Evolutionary conservation across 92 coral and sea anemone genomes (phyloP).

Genomic region (Pocillopora meandrina): DNA sequence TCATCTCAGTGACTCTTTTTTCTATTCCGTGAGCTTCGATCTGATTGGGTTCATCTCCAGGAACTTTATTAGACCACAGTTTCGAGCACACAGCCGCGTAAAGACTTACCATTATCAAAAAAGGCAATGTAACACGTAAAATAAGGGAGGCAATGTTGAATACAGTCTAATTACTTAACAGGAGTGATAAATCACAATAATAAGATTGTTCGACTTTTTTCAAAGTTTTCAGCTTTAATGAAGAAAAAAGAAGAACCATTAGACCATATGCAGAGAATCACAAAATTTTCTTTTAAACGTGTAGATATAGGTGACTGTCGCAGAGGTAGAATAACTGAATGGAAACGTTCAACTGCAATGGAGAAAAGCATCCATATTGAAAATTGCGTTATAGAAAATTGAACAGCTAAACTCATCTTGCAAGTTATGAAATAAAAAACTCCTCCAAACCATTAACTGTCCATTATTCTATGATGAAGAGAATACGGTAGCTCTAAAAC

Average conservation of each 20-base stretch:
- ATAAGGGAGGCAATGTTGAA: background rate
- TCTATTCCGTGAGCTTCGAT: too few species aligned
- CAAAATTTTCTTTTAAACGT: background rate
- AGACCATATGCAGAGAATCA: background rate
- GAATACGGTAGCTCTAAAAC: background rate
- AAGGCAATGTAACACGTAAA: background rate
- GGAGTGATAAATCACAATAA: background rate
- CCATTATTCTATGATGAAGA: background rate
- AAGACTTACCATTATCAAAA: too few species aligned
- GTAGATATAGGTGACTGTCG: background rate
- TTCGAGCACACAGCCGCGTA: too few species aligned
- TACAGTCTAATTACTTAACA: background rate
- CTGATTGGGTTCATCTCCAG: too few species aligned
- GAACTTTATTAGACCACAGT: too few species aligned
- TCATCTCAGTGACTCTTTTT: too few species aligned
- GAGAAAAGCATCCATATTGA: constrained; percentile 26
- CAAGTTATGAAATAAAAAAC: background rate
- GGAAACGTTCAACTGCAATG: constrained; percentile 16
- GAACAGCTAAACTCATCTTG: background rate
- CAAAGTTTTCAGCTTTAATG: background rate
- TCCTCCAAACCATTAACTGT: background rate
- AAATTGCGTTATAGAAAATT: background rate
- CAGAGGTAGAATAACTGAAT: constrained; percentile 11
- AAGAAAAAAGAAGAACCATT: background rate
- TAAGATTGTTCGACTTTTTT: background rate